These are phyloP conservation scores for Cataglyphis hispanica DNA, from an alignment of 1,140 invertebrate genomes.

Conservation along the genomic window DNA sequence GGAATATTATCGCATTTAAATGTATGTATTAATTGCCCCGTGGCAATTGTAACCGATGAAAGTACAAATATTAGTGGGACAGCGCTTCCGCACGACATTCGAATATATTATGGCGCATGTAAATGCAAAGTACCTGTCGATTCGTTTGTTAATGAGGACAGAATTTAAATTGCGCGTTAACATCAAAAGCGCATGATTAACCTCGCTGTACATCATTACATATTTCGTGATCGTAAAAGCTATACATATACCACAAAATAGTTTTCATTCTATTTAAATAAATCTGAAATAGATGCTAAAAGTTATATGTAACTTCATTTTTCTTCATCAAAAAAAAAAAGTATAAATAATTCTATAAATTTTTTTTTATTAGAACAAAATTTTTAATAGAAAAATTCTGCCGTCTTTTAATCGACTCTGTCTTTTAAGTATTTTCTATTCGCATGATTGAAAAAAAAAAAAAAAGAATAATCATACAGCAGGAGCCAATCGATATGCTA, in stretches of 20 bases:
- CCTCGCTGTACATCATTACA: not conserved
- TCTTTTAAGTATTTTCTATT: not conserved
- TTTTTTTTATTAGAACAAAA: not conserved
- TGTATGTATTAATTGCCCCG: conserved; percentile 41
- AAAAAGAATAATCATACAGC: not conserved
- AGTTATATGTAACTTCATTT: not conserved
- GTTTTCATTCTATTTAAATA: not conserved
- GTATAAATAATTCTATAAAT: too few relatives aligned
- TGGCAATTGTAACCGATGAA: conserved; percentile 40
- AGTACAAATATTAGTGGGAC: conserved; percentile 34
- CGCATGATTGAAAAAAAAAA: not conserved
- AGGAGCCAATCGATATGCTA: not conserved
- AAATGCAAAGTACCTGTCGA: conserved; percentile 36
- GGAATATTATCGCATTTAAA: conserved; percentile 37
- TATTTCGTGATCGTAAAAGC: not conserved
- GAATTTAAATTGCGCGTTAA: conserved; percentile 45
- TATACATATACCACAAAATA: not conserved
- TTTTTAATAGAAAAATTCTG: not conserved
- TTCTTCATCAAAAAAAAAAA: not conserved
- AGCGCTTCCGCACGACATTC: conserved; percentile 40
- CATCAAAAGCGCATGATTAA: conserved; percentile 33
- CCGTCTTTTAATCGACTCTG: not conserved
- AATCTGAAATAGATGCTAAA: not conserved
- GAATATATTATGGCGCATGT: conserved; percentile 49
- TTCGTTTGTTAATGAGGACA: conserved; percentile 30